Percentiles rank a stretch among this genome's conserved stretches.
phyloP scores from a whole-genome alignment of 2,113 vertebrate species.

The Chelonoidis abingdonii region DNA sequence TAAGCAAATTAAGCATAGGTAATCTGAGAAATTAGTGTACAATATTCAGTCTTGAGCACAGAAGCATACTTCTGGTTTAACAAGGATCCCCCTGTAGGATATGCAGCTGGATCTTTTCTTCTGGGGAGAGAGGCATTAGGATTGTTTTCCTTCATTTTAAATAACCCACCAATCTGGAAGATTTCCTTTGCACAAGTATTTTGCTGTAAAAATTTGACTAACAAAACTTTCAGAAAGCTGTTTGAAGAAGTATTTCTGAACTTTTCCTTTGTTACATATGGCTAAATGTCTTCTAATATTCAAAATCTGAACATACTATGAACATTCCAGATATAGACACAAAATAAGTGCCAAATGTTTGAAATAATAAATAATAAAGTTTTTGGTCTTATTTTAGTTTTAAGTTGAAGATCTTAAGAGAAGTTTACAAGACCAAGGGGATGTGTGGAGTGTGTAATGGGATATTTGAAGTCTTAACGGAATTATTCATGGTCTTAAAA shows the following conservation, averaged over 20 bases:
- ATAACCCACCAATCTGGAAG: background rate
- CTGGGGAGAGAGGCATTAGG: background rate
- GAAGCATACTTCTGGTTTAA: background rate
- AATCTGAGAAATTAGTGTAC: background rate
- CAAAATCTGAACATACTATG: background rate
- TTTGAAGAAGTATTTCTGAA: background rate
- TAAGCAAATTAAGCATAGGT: background rate
- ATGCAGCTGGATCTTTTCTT: background rate
- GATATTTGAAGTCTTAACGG: background rate
- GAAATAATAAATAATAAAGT: background rate
- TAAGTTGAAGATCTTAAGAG: background rate
- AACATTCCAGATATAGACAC: background rate
- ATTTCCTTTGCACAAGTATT: conserved; percentile 8
- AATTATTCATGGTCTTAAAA: background rate
- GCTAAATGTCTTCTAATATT: background rate
- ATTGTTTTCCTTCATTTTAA: conserved; percentile 17
- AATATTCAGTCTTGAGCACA: background rate
- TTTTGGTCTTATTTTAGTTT: background rate
- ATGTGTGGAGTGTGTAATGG: background rate
- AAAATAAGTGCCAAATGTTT: background rate
- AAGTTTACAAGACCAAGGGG: background rate
- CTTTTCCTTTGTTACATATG: background rate
- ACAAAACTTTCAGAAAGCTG: background rate
- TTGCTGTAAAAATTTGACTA: background rate
- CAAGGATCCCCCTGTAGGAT: background rate